phyloP scores from a whole-genome alignment of 2,888 invertebrate genomes.

The Colletes collaris region DNA sequence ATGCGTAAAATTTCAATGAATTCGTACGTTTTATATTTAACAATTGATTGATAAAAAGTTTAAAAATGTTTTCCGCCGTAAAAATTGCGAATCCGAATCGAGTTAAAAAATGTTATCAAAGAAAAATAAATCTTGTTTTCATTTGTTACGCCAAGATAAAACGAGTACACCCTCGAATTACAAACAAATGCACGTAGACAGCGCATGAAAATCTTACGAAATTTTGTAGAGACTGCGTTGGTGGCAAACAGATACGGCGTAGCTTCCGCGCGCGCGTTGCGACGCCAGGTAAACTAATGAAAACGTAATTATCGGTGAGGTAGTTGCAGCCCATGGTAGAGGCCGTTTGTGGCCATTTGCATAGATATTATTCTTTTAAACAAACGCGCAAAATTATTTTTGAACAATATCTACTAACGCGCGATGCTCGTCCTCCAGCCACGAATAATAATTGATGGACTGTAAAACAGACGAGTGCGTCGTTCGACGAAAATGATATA shows the following conservation, averaged over 20 bases:
- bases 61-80: no score
- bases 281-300: constrained; percentile 60
- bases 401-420: constrained; percentile 38
- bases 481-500: constrained; percentile 25
- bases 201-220: constrained; percentile 26
- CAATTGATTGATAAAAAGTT: no score
- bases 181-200: background rate
- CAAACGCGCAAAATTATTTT: constrained; percentile 64
- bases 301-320: constrained; percentile 67
- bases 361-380: constrained; percentile 72
- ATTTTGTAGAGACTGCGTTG: background rate
- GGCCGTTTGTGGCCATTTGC: constrained; percentile 67
- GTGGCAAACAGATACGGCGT: constrained; percentile 39
- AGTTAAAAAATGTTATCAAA: no score
- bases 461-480: constrained; percentile 37
- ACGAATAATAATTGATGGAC: constrained; percentile 50
- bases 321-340: constrained; percentile 45
- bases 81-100: no score
- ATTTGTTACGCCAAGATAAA: background rate
- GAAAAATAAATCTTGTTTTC: background rate
- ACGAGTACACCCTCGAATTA: constrained; percentile 3
- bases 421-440: constrained; percentile 1
- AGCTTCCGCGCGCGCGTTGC: background rate
- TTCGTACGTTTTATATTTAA: no score
- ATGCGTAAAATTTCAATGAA: no score